Conservation (phyloP, 2,797 vertebrate species). For the Toxotes lorentzi region DNA sequence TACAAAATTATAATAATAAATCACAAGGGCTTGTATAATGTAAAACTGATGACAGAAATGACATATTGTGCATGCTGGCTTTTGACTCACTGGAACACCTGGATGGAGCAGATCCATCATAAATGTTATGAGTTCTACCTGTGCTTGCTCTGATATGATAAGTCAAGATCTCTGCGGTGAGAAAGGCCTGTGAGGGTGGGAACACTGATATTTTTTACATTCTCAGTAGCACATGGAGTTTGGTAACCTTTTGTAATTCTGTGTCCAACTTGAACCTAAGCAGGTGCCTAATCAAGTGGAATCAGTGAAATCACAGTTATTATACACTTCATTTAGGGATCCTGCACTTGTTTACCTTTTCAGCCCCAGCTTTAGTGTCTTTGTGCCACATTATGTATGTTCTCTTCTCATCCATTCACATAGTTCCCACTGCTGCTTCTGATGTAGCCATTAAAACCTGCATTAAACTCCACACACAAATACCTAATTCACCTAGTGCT, state of each 20-base stretch:
- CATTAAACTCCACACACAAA: conserved; percentile 43
- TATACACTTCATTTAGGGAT: not conserved
- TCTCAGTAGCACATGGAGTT: not conserved
- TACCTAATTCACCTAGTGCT: conserved; percentile 19
- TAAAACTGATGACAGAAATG: not conserved
- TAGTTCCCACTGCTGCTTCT: conserved; percentile 13
- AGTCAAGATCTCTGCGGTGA: not conserved
- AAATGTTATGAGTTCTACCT: conserved; percentile 9
- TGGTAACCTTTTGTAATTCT: not conserved
- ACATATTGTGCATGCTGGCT: not conserved
- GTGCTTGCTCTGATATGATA: not conserved
- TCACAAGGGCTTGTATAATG: not conserved
- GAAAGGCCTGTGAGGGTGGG: not conserved
- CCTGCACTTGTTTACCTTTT: not conserved
- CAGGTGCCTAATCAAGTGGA: not conserved
- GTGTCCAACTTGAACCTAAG: not conserved
- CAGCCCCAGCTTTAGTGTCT: not conserved
- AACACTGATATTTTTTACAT: not conserved
- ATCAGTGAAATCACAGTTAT: not conserved
- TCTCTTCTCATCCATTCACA: not conserved
- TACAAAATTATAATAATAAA: not conserved
- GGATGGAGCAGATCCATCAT: conserved; percentile 25
- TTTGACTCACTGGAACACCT: conserved; percentile 18
- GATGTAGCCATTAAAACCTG: conserved; percentile 2
- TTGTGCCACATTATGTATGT: not conserved